These are phyloP conservation scores for Fragum whitleyi DNA, from an alignment of 2,888 invertebrate species.

Conservation along the genomic window DNA sequence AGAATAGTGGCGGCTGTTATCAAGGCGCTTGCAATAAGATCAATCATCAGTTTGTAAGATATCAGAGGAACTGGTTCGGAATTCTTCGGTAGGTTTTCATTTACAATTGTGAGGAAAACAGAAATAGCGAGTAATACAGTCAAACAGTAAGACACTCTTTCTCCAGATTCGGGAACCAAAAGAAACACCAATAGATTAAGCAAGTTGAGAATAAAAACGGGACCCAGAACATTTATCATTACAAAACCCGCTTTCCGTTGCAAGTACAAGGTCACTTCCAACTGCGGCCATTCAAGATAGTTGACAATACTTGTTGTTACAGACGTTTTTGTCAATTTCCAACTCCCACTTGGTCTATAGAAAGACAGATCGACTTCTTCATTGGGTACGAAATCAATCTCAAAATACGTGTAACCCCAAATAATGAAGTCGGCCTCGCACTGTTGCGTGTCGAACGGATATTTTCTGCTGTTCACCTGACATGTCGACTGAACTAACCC, in stretches of 20 bases:
- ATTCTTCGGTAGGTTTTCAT: constrained; percentile 59
- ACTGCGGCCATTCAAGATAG: not conserved
- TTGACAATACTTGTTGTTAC: not conserved
- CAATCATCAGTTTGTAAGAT: constrained; percentile 45
- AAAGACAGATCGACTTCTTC: not conserved
- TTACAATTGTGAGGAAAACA: constrained; percentile 66
- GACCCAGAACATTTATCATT: constrained; percentile 61
- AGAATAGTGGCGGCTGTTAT: constrained; percentile 56
- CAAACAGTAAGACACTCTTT: constrained; percentile 63
- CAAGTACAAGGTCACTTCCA: constrained; percentile 23
- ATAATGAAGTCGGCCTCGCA: constrained; percentile 46
- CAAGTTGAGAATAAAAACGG: constrained; percentile 62
- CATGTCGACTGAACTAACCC: constrained; percentile 55
- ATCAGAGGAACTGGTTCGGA: constrained; percentile 65
- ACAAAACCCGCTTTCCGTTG: constrained; percentile 60
- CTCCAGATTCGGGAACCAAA: constrained; percentile 64
- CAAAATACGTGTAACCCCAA: constrained; percentile 42
- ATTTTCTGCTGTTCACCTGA: constrained; percentile 51
- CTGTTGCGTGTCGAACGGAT: constrained; percentile 61
- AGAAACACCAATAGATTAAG: constrained; percentile 65
- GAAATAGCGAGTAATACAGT: constrained; percentile 67
- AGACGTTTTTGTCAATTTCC: not conserved
- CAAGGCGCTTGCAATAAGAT: constrained; percentile 61
- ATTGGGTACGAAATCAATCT: constrained; percentile 29
- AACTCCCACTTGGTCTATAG: not conserved